Evolutionary conservation across 2,113 vertebrate species (phyloP).

Genomic region (Eudyptes chrysolophus): DNA sequence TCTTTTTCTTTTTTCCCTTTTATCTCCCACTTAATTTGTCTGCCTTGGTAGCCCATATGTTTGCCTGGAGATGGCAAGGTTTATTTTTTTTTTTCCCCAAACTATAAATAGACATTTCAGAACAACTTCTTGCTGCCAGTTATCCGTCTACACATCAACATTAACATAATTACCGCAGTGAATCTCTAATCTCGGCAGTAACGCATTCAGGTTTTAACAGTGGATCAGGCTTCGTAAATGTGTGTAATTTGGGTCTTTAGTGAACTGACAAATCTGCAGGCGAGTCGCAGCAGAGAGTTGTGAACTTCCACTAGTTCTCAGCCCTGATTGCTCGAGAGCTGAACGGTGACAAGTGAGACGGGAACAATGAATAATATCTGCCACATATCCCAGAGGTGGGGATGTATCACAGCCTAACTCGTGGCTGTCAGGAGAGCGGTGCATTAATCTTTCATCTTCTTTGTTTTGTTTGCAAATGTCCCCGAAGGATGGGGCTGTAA

Average conservation of each 20-base stretch:
- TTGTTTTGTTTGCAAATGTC: neutral
- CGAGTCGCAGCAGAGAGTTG: neutral
- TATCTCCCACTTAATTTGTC: neutral
- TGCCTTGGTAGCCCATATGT: slow-evolving; percentile 66
- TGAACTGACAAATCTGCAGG: slow-evolving; percentile 27
- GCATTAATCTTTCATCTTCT: neutral
- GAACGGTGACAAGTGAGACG: slow-evolving; percentile 28
- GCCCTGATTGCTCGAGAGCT: slow-evolving; percentile 44
- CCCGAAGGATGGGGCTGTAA: slow-evolving; percentile 17
- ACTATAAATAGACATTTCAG: slow-evolving; percentile 72
- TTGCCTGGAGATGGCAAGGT: slow-evolving; percentile 65
- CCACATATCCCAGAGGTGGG: slow-evolving; percentile 20
- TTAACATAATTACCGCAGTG: slow-evolving; percentile 64
- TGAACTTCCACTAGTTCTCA: neutral
- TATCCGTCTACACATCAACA: slow-evolving; percentile 69
- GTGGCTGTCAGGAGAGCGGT: slow-evolving; percentile 48
- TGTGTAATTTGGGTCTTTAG: slow-evolving; percentile 65
- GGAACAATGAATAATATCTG: neutral
- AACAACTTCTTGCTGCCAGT: slow-evolving; percentile 56
- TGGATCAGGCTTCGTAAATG: slow-evolving; percentile 45
- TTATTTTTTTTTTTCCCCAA: neutral
- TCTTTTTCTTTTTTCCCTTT: neutral
- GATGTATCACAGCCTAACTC: slow-evolving; percentile 23
- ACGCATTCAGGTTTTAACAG: slow-evolving; percentile 37
- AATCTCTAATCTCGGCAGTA: slow-evolving; percentile 59